Evolutionary conservation across 1,140 invertebrate species (phyloP).

Genomic region (Panonychus citri): DNA sequence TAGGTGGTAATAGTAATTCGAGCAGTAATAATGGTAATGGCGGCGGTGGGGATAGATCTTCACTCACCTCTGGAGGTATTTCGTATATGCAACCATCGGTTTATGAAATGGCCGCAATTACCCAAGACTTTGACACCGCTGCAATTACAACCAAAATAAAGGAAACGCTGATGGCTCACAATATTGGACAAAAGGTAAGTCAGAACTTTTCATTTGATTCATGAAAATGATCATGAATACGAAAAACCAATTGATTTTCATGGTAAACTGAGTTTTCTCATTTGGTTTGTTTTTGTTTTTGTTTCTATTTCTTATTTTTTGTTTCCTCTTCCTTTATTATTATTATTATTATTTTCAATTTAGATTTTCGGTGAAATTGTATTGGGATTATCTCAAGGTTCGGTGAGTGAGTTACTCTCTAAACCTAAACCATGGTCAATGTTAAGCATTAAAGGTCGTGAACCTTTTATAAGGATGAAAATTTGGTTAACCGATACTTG

Average conservation of each 20-base stretch:
- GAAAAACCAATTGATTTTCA: no score
- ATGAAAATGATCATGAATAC: no score
- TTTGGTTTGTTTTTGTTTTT: no score
- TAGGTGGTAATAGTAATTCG: background rate
- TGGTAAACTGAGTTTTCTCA: no score
- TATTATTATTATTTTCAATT: conserved; percentile 12
- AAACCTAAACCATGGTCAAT: conserved; percentile 98
- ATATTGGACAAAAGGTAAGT: conserved; percentile 77
- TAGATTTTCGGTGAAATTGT: conserved; percentile 89
- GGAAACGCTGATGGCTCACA: conserved; percentile 81
- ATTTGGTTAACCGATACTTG: conserved; percentile 81
- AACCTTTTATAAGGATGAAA: conserved; percentile 96
- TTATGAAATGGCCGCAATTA: conserved; percentile 86
- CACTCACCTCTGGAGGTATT: background rate
- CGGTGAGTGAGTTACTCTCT: conserved; percentile 81
- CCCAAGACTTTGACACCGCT: conserved; percentile 85
- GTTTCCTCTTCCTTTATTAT: no score
- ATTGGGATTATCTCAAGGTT: conserved; percentile 80
- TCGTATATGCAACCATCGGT: conserved; percentile 32
- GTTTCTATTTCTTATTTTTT: no score
- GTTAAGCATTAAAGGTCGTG: conserved; percentile 89
- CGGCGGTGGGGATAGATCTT: background rate
- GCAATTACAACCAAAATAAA: conserved; percentile 90
- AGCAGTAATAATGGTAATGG: background rate
- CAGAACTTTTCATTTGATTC: no score